Conservation (phyloP, 2,113 vertebrate genomes). For the Tetrax tetrax region DNA sequence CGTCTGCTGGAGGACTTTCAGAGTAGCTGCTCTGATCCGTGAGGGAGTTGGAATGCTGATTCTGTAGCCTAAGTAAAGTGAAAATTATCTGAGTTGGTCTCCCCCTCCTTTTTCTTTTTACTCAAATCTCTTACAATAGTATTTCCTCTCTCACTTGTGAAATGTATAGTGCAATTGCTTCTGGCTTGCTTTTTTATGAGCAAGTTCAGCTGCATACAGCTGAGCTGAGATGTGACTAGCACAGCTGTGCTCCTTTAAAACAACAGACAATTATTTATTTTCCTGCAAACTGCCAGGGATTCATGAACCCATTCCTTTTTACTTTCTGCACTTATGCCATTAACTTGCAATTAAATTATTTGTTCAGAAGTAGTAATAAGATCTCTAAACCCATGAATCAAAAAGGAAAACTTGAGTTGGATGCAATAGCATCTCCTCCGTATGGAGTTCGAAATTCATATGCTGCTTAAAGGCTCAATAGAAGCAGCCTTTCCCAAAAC, state of each 20-base stretch:
- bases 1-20: background rate
- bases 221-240: background rate
- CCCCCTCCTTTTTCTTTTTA: background rate
- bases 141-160: background rate
- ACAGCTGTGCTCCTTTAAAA: conserved; percentile 29
- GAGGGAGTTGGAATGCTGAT: background rate
- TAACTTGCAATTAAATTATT: background rate
- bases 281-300: background rate
- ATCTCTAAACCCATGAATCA: background rate
- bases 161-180: background rate
- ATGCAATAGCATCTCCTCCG: background rate
- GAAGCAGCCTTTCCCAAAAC: background rate
- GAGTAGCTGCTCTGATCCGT: background rate
- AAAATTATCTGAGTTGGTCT: background rate
- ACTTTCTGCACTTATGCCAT: background rate
- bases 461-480: background rate
- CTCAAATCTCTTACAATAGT: background rate
- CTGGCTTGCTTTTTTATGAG: background rate
- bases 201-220: background rate
- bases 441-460: background rate
- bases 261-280: background rate
- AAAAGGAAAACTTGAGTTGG: background rate
- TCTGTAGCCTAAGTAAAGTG: background rate
- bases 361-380: background rate
- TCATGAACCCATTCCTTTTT: background rate